Base-by-base conservation (phyloP, 2,113 vertebrate species). In the Catagonus wagneri region DNA sequence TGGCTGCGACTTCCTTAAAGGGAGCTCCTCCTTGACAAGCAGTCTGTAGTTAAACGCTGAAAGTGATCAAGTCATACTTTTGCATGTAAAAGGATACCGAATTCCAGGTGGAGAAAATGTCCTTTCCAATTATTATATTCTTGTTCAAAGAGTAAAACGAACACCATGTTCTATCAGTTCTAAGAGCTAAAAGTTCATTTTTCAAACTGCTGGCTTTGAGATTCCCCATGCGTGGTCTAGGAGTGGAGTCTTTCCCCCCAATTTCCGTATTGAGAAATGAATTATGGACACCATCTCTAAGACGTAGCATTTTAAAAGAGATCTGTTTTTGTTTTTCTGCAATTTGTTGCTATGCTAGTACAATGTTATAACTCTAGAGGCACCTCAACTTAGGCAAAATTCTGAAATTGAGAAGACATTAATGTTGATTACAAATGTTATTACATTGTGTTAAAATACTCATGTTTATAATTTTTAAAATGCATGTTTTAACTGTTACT, bases 101-200 rank as follows among this genome's bases (percentile, higher is more conserved):
- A 86, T 69, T 34, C 17, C 27, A 80, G 74, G 17, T 44, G 25
- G 44, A 52, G 9, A 85, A 92, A 96, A 25, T 17, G 1, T 94
- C 63, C 17, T 34, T 65, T 98, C 90, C 17, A 25, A 96, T 93
- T 94, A 3, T 17, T 89, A 96, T 78, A 83, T 86, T 89, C 36
- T 60, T 90, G 6, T 83, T 89, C 36, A 58, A 91, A 95, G 63
- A 83, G 66, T 83, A 71, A 97, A 75, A 39, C 54, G 36, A 52
- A 20, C 13, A 32, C 22, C 16, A 58, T 20, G 7, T 92, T 96
- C 54, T 65, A 0, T 36, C 58, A 39, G 9, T 10, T 56, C 63
- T 69, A n/a, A 95, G 34, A 27, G 25, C 19, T 78, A 27, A 81
- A 32, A 71, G 80, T 72, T 92, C 89, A 0, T 75, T 90, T 97